Percentiles rank a stretch among this genome's conserved stretches.
phyloP scores from a whole-genome alignment of 2,797 vertebrate species.

The Lycodopsis pacificus region DNA sequence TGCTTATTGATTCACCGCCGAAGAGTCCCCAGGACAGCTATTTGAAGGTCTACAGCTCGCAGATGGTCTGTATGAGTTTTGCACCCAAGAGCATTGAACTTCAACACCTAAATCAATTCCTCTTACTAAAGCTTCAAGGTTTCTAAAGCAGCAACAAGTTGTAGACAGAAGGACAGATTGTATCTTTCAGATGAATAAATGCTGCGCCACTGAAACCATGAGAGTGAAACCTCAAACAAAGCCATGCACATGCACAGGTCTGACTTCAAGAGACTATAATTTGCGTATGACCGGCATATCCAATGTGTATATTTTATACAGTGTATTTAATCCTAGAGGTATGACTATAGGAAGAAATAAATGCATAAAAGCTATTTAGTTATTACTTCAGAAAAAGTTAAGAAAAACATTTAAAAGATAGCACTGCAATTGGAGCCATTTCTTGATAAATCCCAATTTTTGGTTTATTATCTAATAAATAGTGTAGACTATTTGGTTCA shows the following conservation, averaged over 20 bases:
- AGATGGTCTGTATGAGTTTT: slow-evolving; percentile 57
- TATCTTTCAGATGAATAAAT: slow-evolving; percentile 44
- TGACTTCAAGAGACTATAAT: background rate
- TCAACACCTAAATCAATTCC: slow-evolving; percentile 65
- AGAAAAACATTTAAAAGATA: background rate
- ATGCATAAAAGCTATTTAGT: background rate
- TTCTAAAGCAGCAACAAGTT: slow-evolving; percentile 50
- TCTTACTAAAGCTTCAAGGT: slow-evolving; percentile 54
- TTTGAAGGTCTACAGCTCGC: slow-evolving; percentile 67
- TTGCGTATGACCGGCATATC: background rate
- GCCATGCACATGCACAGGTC: background rate
- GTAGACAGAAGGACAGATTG: slow-evolving; percentile 46
- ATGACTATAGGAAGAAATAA: background rate
- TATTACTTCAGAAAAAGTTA: background rate
- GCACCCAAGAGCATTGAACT: slow-evolving; percentile 59
- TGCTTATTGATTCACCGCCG: slow-evolving; percentile 61
- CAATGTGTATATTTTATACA: background rate
- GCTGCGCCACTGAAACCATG: slow-evolving; percentile 14
- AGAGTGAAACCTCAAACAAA: slow-evolving; percentile 1
- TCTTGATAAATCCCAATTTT: background rate
- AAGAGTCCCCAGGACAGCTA: slow-evolving; percentile 59
- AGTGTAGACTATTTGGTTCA: slow-evolving; percentile 8
- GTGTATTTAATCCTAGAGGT: background rate
- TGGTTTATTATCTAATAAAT: background rate
- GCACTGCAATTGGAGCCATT: background rate